Percentiles rank a stretch among this genome's conserved stretches.
These are phyloP conservation scores for Flabesymbios commensalis DNA, from an alignment of 2,888 invertebrate genomes.

Conservation along the genomic window DNA sequence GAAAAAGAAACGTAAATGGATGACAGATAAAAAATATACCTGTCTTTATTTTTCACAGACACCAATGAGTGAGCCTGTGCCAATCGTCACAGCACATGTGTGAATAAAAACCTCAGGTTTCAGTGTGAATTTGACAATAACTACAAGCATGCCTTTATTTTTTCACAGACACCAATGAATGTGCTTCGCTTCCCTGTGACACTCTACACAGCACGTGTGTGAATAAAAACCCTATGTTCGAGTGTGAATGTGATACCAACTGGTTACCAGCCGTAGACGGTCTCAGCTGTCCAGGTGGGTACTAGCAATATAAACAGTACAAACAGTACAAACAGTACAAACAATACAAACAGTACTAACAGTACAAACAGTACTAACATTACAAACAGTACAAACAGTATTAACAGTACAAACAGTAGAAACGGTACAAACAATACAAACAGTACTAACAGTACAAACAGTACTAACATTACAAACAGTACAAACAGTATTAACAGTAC, in stretches of 20 bases:
- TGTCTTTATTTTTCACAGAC: conserved; percentile 2
- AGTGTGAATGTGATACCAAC: conserved; percentile 5
- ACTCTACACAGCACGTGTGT: conserved; percentile 5
- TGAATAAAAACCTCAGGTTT: conserved; percentile 6
- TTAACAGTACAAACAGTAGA: too few species aligned
- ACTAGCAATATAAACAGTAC: too few species aligned
- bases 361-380: too few species aligned
- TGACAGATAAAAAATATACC: too few species aligned
- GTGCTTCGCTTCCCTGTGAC: conserved; percentile 7
- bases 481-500: too few species aligned
- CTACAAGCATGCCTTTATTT: neutral
- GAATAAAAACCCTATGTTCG: conserved; percentile 7
- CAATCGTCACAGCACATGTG: conserved; percentile 4
- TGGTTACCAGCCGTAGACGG: conserved; percentile 19
- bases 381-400: too few species aligned
- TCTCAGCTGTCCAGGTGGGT: conserved; percentile 16
- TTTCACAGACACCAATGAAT: conserved; percentile 10
- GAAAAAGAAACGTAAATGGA: too few species aligned
- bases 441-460: too few species aligned
- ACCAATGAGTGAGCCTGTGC: conserved; percentile 11
- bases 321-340: too few species aligned
- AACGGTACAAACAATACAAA: too few species aligned
- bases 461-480: too few species aligned
- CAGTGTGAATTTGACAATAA: conserved; percentile 3
- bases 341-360: too few species aligned